A percentile compares a stretch with the other conserved stretches of the same genome.
These are phyloP conservation scores for Ips typographus DNA, from an alignment of 1,140 invertebrate genomes.

Conservation along the genomic window DNA sequence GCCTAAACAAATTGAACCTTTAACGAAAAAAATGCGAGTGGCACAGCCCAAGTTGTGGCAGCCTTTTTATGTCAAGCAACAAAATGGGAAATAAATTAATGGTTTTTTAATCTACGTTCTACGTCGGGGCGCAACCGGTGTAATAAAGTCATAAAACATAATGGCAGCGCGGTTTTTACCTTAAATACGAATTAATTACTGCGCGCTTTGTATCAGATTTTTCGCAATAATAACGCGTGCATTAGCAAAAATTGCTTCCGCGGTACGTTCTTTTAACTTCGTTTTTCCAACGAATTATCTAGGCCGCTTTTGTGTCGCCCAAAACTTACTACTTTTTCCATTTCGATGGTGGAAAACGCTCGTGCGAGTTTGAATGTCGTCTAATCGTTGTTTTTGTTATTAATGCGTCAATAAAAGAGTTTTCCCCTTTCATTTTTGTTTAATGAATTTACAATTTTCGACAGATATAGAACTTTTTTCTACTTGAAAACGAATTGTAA, in stretches of 20 bases:
- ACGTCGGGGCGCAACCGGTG: neutral
- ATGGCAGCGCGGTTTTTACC: slow-evolving; percentile 6
- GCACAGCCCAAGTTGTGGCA: neutral
- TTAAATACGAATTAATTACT: slow-evolving; percentile 14
- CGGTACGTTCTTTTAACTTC: neutral
- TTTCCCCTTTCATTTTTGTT: too few species aligned
- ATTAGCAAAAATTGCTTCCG: neutral
- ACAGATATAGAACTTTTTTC: too few species aligned
- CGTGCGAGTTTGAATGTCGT: too few species aligned
- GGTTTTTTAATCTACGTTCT: slow-evolving; percentile 19
- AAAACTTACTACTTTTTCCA: too few species aligned
- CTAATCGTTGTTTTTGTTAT: too few species aligned
- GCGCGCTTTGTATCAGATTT: neutral
- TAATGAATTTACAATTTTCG: too few species aligned
- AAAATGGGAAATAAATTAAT: slow-evolving; percentile 25
- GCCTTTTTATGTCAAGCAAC: neutral
- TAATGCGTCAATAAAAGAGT: too few species aligned
- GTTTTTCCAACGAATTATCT: too few species aligned
- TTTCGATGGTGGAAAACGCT: too few species aligned
- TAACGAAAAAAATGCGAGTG: neutral
- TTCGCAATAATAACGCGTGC: neutral
- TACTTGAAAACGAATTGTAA: too few species aligned
- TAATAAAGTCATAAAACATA: slow-evolving; percentile 22
- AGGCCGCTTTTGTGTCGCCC: too few species aligned
- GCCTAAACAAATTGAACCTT: too few species aligned